phyloP scores from a whole-genome alignment of 2,888 invertebrate species.

The Patella caerulea region DNA sequence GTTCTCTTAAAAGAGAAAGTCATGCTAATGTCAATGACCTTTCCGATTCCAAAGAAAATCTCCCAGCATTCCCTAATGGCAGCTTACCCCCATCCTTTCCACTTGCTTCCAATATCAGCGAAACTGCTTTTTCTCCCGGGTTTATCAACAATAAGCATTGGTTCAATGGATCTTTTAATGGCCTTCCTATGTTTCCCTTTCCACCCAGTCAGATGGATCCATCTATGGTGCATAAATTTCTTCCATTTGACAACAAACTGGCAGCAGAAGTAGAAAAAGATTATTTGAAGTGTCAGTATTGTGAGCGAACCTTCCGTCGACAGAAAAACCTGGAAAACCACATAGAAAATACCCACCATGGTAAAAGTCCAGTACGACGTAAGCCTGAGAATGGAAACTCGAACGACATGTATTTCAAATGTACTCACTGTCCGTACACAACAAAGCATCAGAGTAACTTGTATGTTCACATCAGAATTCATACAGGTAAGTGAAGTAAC shows the following conservation, averaged over 20 bases:
- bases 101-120: conserved; percentile 45
- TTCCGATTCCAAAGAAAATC: conserved; percentile 31
- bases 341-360: conserved; percentile 70
- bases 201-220: conserved; percentile 53
- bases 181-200: conserved; percentile 58
- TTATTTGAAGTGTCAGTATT: conserved; percentile 65
- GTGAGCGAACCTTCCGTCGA: conserved; percentile 67
- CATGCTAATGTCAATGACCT: neutral
- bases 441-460: conserved; percentile 71
- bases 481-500: conserved; percentile 64
- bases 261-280: conserved; percentile 55
- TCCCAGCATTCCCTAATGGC: conserved; percentile 39
- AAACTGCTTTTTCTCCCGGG: conserved; percentile 46
- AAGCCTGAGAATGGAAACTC: conserved; percentile 45
- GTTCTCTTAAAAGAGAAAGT: conserved; percentile 17
- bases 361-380: conserved; percentile 57
- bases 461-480: conserved; percentile 70
- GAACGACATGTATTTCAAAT: conserved; percentile 70
- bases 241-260: conserved; percentile 59
- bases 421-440: conserved; percentile 70
- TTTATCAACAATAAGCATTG: conserved; percentile 52
- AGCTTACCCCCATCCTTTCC: conserved; percentile 35
- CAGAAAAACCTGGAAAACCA: conserved; percentile 70
- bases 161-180: conserved; percentile 53
- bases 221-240: conserved; percentile 54